Percentiles rank a stretch among this genome's conserved stretches.
Evolutionary conservation across 2,113 vertebrate genomes (phyloP).

Genomic region (Apus apus): DNA sequence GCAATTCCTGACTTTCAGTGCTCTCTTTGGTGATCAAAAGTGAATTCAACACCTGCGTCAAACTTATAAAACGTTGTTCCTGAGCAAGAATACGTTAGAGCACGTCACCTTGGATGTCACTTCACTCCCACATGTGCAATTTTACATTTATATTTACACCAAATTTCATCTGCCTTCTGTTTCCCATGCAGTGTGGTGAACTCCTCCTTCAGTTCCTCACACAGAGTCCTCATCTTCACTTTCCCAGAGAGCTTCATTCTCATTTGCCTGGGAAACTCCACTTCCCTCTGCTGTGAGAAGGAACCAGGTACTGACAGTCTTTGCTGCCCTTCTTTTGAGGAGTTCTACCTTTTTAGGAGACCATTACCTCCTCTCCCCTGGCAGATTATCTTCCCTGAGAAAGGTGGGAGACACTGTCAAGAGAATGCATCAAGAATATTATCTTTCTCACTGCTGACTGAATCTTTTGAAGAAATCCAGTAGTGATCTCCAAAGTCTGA

Average conservation of each 20-base stretch:
- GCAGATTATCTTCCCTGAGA: neutral
- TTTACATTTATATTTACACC: neutral
- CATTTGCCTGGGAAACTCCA: neutral
- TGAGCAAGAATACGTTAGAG: neutral
- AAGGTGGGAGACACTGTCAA: neutral
- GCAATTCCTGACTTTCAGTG: neutral
- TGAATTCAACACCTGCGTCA: neutral
- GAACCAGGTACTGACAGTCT: neutral
- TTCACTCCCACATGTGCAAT: neutral
- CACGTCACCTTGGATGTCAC: neutral
- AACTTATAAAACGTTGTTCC: neutral
- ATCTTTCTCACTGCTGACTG: neutral
- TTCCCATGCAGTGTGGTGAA: neutral
- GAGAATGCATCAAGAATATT: neutral
- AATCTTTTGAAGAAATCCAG: neutral
- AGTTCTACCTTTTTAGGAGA: neutral
- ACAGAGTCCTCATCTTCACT: neutral
- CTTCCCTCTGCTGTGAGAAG: neutral
- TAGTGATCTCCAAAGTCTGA: neutral
- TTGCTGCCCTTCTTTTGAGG: neutral
- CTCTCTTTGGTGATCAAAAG: neutral
- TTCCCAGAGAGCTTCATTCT: accelerated
- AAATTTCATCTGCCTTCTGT: neutral
- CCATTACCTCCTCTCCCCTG: neutral
- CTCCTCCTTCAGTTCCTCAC: neutral